Conservation (phyloP, 2,888 invertebrate species). For the Caradrina kadenii region DNA sequence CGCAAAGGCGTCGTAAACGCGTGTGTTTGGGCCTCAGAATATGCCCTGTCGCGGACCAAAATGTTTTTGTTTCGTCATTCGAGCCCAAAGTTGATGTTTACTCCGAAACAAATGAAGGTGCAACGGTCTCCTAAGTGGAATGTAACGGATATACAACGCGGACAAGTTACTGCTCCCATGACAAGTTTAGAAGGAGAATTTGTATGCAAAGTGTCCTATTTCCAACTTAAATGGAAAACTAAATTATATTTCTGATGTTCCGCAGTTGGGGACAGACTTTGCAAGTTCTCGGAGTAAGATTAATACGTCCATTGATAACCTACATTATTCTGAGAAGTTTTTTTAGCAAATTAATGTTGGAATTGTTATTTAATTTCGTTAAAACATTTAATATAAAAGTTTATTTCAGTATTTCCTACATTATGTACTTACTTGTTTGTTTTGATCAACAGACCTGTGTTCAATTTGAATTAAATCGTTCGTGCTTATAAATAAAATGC, state of each 20-base stretch:
- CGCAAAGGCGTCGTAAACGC: conserved; percentile 78
- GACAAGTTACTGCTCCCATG: conserved; percentile 57
- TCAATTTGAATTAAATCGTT: conserved; percentile 5
- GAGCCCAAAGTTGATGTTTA: conserved; percentile 66
- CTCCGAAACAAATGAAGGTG: conserved; percentile 74
- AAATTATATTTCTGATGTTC: conserved; percentile 68
- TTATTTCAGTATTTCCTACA: conserved; percentile 1
- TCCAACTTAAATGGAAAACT: conserved; percentile 68
- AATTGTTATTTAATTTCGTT: conserved; percentile 42
- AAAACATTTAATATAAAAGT: conserved; percentile 12
- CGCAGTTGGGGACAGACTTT: conserved; percentile 59
- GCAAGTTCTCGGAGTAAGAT: conserved; percentile 62
- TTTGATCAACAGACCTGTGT: neutral
- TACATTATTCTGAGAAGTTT: conserved; percentile 52
- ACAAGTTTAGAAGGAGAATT: conserved; percentile 64
- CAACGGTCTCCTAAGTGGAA: conserved; percentile 64
- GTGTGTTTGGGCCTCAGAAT: conserved; percentile 67
- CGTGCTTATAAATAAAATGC: conserved; percentile 10
- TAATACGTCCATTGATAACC: conserved; percentile 61
- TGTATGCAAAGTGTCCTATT: conserved; percentile 66
- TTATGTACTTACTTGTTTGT: neutral
- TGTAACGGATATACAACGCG: conserved; percentile 58
- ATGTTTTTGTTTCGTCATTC: conserved; percentile 72
- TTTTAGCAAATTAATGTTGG: conserved; percentile 42
- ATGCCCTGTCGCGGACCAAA: conserved; percentile 62